These are phyloP conservation scores for Bufotes viridis DNA, from an alignment of 2,797 vertebrate genomes.

Conservation along the genomic window DNA sequence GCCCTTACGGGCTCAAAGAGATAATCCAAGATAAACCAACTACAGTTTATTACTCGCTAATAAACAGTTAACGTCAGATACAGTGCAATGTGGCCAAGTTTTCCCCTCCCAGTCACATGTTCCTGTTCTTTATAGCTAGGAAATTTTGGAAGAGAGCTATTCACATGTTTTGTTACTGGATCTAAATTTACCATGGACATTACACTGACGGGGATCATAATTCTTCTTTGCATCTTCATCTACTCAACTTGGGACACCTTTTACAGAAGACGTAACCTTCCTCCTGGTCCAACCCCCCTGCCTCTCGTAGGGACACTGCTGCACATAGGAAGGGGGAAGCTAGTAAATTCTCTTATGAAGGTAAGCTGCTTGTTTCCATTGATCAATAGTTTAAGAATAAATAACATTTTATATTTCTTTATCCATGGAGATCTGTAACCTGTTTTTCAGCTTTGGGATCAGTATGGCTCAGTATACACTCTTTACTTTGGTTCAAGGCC, in stretches of 20 bases:
- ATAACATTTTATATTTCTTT: background rate
- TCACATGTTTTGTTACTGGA: background rate
- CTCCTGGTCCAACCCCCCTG: conserved; percentile 11
- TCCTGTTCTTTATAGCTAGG: no score
- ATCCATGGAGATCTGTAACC: background rate
- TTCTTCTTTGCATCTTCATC: background rate
- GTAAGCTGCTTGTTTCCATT: background rate
- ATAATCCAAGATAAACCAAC: no score
- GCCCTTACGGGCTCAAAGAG: no score
- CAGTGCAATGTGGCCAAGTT: no score
- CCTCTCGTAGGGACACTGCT: conserved; percentile 20
- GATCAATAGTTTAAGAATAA: no score
- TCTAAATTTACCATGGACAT: background rate
- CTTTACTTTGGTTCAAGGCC: conserved; percentile 69
- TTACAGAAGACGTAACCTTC: conserved; percentile 9
- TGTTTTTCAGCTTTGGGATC: conserved; percentile 12
- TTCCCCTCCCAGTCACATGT: no score
- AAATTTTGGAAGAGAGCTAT: background rate
- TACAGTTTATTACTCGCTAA: no score
- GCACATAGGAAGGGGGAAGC: background rate
- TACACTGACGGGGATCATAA: background rate
- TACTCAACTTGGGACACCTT: conserved; percentile 4
- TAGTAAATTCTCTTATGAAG: conserved; percentile 19
- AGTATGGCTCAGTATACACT: conserved; percentile 29
- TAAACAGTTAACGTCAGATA: no score